Evolutionary conservation across 2,113 vertebrate genomes (phyloP), one percentile per base, ranked within the genome.

Genomic region (Recurvirostra avosetta): DNA sequence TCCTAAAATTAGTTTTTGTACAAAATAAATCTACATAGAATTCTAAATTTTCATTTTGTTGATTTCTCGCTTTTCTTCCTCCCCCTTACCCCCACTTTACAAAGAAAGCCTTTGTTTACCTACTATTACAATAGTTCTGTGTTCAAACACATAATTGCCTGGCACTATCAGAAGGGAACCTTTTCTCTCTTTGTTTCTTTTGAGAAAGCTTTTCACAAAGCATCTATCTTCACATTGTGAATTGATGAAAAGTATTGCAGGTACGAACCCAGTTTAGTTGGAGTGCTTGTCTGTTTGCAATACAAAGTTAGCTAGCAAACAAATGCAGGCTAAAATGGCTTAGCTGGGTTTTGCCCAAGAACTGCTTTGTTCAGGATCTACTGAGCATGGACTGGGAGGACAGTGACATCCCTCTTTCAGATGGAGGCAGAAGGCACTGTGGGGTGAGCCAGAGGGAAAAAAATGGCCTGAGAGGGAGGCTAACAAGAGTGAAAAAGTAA

Each of bases 71-170:
- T 73, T 65, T n/a, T 75, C 3, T 63, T 94, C 17, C 18, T 30
- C 6, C 4, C 9, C 5, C 7, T 43, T 5, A 23, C 2, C 4
- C 3, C 3, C 6, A 19, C 29, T 49, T 5, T 2, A 16, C 11
- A 27, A 71, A 75, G 18, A 45, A 36, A 40, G 4, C 22, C 4
- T 68, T 55, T 49, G 30, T 65, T 74, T 75, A 15, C 14, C 29
- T 43, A 16, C 49, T n/a, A 29, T 7, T 26, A 29, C 15, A 34
- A 6, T 27, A 62, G 14, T 15, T 13, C 18, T 53, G 9, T 40
- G 26, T 66, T 88, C 36, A 66, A 72, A 67, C 20, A 56, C 14
- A 71, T 34, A 81, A 32, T 62, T 5, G 0, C 20, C 32, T 52
- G 71, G 53, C 32, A 32, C 2, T 1, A 22, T 32, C 16, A 58